These are phyloP conservation scores for Drosophila sordidula DNA, from an alignment of 2,888 invertebrate species.

Conservation along the genomic window DNA sequence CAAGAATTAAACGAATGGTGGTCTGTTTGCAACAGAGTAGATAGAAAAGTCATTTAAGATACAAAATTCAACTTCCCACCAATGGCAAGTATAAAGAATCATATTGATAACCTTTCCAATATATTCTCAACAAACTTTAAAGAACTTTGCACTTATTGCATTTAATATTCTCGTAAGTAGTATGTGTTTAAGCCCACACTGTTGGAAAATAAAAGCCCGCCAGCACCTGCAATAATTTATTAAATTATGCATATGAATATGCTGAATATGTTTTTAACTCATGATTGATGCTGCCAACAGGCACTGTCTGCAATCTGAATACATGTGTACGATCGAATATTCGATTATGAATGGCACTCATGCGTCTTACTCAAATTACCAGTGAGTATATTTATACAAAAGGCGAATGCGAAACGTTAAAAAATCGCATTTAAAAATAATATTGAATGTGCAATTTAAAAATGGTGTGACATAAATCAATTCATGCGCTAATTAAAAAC, in stretches of 20 bases:
- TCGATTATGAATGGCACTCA: constrained; percentile 43
- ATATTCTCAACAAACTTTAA: background rate
- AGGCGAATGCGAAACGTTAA: constrained; percentile 16
- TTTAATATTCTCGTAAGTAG: background rate
- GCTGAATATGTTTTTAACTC: constrained; percentile 1
- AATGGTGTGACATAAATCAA: constrained; percentile 70
- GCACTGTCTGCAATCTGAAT: constrained; percentile 7
- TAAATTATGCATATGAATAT: constrained; percentile 8
- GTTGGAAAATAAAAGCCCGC: background rate
- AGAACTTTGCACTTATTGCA: background rate
- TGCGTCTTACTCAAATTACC: constrained; percentile 60
- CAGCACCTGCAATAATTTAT: constrained; percentile 9
- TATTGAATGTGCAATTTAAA: constrained; percentile 57
- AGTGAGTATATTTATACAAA: constrained; percentile 47
- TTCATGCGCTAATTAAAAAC: constrained; percentile 69
- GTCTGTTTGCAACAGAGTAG: background rate
- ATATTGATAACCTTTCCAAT: no score
- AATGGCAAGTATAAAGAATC: no score
- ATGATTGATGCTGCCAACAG: constrained; percentile 34
- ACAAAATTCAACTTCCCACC: no score
- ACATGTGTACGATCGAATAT: constrained; percentile 32
- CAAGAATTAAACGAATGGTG: constrained; percentile 4
- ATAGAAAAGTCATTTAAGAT: no score
- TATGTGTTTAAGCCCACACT: background rate
- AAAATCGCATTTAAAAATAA: constrained; percentile 50